A percentile compares a stretch with the other conserved stretches of the same genome.
Evolutionary conservation across 2,888 invertebrate genomes (phyloP).

Genomic region (Drosophila paramelanica): DNA sequence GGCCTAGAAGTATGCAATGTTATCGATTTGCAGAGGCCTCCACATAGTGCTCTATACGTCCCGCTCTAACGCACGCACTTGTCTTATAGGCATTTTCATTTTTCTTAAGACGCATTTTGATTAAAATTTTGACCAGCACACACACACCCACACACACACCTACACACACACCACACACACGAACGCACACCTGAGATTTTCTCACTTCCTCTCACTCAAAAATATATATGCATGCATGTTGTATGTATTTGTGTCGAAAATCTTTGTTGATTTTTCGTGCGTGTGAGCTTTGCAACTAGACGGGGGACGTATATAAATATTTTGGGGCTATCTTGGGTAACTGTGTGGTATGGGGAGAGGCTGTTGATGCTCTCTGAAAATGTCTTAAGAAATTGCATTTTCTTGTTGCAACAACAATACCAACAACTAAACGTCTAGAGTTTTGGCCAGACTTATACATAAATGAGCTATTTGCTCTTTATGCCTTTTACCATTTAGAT

Average conservation of each 20-base stretch:
- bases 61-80: constrained; percentile 51
- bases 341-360: neutral
- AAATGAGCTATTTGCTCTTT: constrained; percentile 60
- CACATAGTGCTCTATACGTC: constrained; percentile 51
- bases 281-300: constrained; percentile 3
- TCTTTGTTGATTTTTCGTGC: constrained; percentile 35
- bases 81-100: constrained; percentile 53
- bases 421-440: constrained; percentile 17
- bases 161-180: constrained; percentile 6
- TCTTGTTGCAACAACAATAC: constrained; percentile 48
- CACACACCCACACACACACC: constrained; percentile 3
- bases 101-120: constrained; percentile 78
- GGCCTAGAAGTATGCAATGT: constrained; percentile 62
- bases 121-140: constrained; percentile 68
- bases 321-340: constrained; percentile 19
- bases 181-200: constrained; percentile 29
- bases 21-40: constrained; percentile 61
- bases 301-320: neutral
- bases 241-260: constrained; percentile 8
- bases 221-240: constrained; percentile 10
- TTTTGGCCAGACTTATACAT: constrained; percentile 46
- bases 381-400: constrained; percentile 79
- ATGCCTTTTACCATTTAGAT: constrained; percentile 25
- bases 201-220: constrained; percentile 16
- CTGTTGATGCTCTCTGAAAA: constrained; percentile 30